Conservation (phyloP, 2,113 vertebrate species). For the Aphyosemion australe region DNA sequence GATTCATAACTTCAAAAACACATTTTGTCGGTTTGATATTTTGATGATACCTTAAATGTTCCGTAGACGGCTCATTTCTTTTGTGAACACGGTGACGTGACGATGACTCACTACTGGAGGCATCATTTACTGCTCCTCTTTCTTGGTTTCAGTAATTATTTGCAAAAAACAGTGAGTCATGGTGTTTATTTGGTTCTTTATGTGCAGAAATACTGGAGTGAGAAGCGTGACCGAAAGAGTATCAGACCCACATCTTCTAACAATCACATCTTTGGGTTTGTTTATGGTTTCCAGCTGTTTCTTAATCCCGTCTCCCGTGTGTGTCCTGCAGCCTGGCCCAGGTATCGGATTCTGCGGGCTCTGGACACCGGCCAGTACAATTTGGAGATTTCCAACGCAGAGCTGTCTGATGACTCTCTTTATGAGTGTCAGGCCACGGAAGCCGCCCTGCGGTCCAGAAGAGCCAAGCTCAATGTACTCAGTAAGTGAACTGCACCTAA, state of each 20-base stretch:
- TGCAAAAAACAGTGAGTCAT: conserved; percentile 11
- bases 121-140: conserved; percentile 6
- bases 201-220: background rate
- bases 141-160: conserved; percentile 10
- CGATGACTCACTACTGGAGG: conserved; percentile 34
- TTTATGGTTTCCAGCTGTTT: background rate
- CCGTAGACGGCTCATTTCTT: background rate
- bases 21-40: background rate
- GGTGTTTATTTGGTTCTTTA: conserved; percentile 10
- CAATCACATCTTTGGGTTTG: background rate
- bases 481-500: conserved; percentile 80
- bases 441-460: conserved; percentile 89
- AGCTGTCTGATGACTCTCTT: conserved; percentile 90
- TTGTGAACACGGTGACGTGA: background rate
- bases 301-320: conserved; percentile 21
- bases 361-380: conserved; percentile 91
- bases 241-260: background rate
- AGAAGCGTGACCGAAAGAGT: conserved; percentile 1
- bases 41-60: conserved; percentile 8
- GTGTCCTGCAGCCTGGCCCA: conserved; percentile 86
- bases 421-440: conserved; percentile 98
- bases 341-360: conserved; percentile 87
- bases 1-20: background rate
- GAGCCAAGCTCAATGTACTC: conserved; percentile 91
- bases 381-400: conserved; percentile 88